phyloP scores from a whole-genome alignment of 2,797 vertebrate species.

The Hirundo rustica region DNA sequence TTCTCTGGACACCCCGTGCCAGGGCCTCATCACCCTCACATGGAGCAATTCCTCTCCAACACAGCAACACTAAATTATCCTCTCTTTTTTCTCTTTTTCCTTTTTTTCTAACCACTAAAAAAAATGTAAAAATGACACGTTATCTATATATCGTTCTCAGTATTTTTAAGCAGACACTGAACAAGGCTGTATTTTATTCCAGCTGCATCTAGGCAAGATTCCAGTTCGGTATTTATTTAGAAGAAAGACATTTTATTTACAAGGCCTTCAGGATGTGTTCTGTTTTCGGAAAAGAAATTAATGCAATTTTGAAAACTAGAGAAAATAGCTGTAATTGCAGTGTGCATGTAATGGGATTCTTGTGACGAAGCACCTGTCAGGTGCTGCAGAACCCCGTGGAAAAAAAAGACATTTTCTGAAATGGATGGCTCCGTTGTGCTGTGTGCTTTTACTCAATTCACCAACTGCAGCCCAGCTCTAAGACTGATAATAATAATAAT shows the following conservation, averaged over 20 bases:
- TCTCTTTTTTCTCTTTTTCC: not conserved
- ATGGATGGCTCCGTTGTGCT: not conserved
- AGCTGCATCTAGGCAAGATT: not conserved
- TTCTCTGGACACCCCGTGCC: not conserved
- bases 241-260: not conserved
- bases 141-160: not conserved
- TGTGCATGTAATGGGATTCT: not conserved
- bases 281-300: not conserved
- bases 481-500: not conserved
- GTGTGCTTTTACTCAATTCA: not conserved
- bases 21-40: not conserved
- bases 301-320: not conserved
- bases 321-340: not conserved
- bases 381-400: not conserved
- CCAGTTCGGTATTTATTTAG: not conserved
- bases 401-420: not conserved
- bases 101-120: not conserved
- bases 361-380: not conserved
- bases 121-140: rapidly evolving
- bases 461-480: not conserved
- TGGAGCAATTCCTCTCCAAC: not conserved
- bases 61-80: not conserved
- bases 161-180: not conserved
- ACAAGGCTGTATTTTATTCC: not conserved
- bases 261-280: not conserved